Conservation (phyloP, 2,888 invertebrate genomes). For the Agrochola macilenta region DNA sequence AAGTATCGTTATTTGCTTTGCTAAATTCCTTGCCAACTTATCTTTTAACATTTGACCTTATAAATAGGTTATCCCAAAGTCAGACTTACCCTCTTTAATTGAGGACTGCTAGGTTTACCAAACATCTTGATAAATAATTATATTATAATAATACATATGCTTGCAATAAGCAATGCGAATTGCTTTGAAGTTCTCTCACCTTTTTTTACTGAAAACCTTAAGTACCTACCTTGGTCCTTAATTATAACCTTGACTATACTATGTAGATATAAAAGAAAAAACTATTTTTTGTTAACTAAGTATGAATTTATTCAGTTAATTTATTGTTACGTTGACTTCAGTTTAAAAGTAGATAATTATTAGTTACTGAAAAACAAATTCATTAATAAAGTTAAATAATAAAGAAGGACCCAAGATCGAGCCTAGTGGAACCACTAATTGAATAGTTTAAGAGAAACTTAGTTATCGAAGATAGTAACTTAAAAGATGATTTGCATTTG, state of each 20-base stretch:
- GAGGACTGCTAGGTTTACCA: background rate
- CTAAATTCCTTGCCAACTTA: constrained; percentile 19
- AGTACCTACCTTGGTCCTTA: background rate
- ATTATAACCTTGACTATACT: background rate
- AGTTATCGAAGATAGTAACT: constrained; percentile 8
- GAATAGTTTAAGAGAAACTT: constrained; percentile 38
- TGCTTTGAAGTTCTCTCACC: background rate
- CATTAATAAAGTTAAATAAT: background rate
- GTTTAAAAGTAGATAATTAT: background rate
- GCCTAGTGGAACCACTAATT: constrained; percentile 1
- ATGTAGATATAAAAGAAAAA: no score
- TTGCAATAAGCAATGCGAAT: background rate
- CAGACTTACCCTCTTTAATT: background rate
- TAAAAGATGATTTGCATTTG: constrained; percentile 36
- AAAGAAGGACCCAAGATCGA: background rate
- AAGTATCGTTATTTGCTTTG: constrained; percentile 1
- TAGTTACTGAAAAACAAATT: background rate
- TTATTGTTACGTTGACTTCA: background rate
- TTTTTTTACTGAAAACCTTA: background rate
- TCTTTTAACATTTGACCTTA: constrained; percentile 1
- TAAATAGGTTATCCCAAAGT: constrained; percentile 20
- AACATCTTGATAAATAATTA: no score
- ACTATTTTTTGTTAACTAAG: background rate
- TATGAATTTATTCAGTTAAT: background rate
- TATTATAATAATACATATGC: background rate